These are phyloP conservation scores for Seriola quinqueradiata DNA, from an alignment of 2,113 vertebrate species.

Conservation along the genomic window DNA sequence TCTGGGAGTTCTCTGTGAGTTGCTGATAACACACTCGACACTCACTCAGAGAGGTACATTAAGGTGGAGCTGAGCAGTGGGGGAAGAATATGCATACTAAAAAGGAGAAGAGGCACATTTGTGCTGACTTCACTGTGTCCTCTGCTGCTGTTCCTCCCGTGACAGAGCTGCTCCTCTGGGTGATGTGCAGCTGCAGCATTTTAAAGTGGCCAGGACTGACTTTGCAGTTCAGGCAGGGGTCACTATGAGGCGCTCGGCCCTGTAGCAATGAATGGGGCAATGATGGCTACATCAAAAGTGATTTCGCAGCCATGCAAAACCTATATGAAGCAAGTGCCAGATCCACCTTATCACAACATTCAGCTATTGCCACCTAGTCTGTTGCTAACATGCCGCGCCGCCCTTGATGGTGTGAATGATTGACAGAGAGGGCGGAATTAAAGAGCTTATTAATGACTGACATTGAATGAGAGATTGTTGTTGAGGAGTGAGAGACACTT, in stretches of 20 bases:
- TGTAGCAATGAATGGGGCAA: conserved; percentile 4
- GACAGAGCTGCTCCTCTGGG: conserved; percentile 46
- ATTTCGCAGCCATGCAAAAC: neutral
- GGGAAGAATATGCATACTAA: conserved; percentile 28
- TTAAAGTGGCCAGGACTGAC: conserved; percentile 50
- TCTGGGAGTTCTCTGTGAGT: conserved; percentile 1
- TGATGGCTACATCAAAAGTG: conserved; percentile 2
- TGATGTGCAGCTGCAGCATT: conserved; percentile 76
- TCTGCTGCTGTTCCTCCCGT: conserved; percentile 23
- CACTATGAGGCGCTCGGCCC: conserved; percentile 2
- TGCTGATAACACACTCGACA: neutral
- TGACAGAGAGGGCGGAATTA: neutral
- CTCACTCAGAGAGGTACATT: conserved; percentile 12
- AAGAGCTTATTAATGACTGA: conserved; percentile 21
- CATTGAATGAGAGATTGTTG: conserved; percentile 20
- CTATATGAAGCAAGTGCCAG: neutral
- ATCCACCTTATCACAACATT: neutral
- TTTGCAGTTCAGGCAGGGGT: conserved; percentile 51
- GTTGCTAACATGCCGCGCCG: neutral
- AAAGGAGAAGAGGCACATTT: conserved; percentile 41
- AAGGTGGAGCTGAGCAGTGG: neutral
- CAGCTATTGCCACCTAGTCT: neutral
- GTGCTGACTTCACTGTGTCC: conserved; percentile 68
- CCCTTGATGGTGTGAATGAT: conserved; percentile 1
- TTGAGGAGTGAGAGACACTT: conserved; percentile 6